phyloP scores from a whole-genome alignment of 1,140 invertebrate species.

The Drosophila lowei region DNA sequence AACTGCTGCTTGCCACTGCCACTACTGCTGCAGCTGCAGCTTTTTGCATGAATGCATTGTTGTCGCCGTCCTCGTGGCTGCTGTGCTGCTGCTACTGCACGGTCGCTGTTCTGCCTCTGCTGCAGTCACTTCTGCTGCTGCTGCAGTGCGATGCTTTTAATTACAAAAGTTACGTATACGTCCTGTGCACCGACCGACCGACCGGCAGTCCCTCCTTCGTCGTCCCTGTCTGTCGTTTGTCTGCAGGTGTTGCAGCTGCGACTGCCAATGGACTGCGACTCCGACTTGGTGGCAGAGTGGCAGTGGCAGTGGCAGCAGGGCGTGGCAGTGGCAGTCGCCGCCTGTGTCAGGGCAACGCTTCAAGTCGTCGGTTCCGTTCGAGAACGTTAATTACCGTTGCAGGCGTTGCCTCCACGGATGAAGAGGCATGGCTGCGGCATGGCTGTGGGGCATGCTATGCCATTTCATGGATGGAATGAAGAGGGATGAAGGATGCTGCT shows the following conservation, averaged over 20 bases:
- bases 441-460: constrained; percentile 1
- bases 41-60: constrained; percentile 70
- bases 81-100: constrained; percentile 7
- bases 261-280: constrained; percentile 52
- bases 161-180: constrained; percentile 81
- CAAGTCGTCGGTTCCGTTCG: constrained; percentile 78
- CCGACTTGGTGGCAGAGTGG: constrained; percentile 14
- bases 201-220: constrained; percentile 25
- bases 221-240: constrained; percentile 42
- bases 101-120: neutral
- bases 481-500: neutral
- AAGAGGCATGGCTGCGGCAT: constrained; percentile 17
- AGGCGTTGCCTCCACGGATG: constrained; percentile 18
- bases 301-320: constrained; percentile 29
- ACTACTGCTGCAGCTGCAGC: constrained; percentile 28
- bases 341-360: constrained; percentile 53
- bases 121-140: constrained; percentile 9
- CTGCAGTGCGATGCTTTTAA: constrained; percentile 76
- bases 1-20: constrained; percentile 30
- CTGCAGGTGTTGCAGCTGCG: constrained; percentile 75
- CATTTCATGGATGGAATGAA: neutral
- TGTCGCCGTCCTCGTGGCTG: constrained; percentile 28
- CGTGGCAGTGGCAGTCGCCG: constrained; percentile 10
- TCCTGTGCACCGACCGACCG: constrained; percentile 48
- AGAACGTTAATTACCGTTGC: constrained; percentile 78